Evolutionary conservation across 2,113 vertebrate species (phyloP), one percentile per base, ranked within the genome.

Genomic region (Collichthys lucidus): DNA sequence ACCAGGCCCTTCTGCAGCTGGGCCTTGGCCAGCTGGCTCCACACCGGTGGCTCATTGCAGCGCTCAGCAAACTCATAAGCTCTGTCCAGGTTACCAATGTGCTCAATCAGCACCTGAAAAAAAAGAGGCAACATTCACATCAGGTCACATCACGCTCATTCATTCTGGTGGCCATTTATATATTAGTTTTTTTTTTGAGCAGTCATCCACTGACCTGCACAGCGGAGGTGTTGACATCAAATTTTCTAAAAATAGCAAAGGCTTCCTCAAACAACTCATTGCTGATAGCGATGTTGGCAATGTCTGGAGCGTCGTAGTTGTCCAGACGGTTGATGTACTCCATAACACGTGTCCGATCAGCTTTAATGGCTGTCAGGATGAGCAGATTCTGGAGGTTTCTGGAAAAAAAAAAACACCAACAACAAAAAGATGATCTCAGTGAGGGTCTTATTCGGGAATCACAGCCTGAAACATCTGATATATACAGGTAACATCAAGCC

Each of bases 201-300:
- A 63, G 3, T 7, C 55, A 31, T n/a, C 3, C 15, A 17, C 88
- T 22, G 88, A 99, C 98, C 96, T 99, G 98, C 46, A 99, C 97
- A 79, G 98, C 98, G 73, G 98, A 99, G 7, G 98, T 99, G 94
- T 99, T 99, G 76, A 99, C 98, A 90, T 99, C 98, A 94, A 99
- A 99, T 86, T 99, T 99, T 85, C 96, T 95, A 89, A 99, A 99
- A 94, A 99, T 99, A 76, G 98, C 98, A 93, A 99, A 99, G 1
- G 98, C 98, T 92, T 99, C 98, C 91, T 99, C 98, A 4, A 99
- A 99, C 14, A 99, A 96, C 92, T 99, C 98, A 24, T 99, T 99
- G 92, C 98, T 99, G 89, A 99, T 99, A 75, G 98, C 98, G 3
- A 99, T 99, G 87, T 99, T 99, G 17, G 98, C 98, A 61, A 99